phyloP scores from a whole-genome alignment of 2,113 vertebrate genomes.

The Arizona elegans region DNA sequence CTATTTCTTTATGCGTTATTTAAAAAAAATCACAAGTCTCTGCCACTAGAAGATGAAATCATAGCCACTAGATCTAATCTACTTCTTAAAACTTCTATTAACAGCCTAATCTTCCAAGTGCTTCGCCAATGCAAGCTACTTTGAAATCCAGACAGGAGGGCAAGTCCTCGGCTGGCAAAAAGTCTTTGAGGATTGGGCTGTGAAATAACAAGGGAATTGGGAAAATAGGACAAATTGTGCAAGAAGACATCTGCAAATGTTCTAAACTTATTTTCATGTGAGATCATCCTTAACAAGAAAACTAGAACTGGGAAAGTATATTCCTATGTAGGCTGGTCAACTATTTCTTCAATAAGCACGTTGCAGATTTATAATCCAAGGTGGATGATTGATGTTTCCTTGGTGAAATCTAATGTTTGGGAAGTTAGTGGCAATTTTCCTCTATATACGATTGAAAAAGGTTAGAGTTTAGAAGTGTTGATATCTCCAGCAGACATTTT shows the following conservation, averaged over 20 bases:
- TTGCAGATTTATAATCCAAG: not conserved
- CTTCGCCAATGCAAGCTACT: not conserved
- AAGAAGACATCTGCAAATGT: not conserved
- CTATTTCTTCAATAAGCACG: not conserved
- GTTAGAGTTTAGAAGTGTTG: not conserved
- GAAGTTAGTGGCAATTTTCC: not conserved
- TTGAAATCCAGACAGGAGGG: not conserved
- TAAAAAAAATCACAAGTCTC: slow-evolving; percentile 3
- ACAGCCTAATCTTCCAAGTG: slow-evolving; percentile 22
- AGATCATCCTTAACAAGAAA: not conserved
- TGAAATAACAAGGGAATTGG: slow-evolving; percentile 14
- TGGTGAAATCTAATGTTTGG: not conserved
- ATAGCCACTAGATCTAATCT: slow-evolving; percentile 16
- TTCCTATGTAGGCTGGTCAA: no score
- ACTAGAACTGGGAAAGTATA: not conserved
- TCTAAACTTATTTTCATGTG: slow-evolving; percentile 7
- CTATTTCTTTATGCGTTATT: slow-evolving; percentile 17
- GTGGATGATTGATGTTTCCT: not conserved
- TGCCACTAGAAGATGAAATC: slow-evolving; percentile 16
- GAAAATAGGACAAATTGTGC: slow-evolving; percentile 8
- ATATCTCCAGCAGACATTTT: not conserved
- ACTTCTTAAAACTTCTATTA: slow-evolving; percentile 30
- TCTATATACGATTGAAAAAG: not conserved
- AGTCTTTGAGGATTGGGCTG: not conserved
- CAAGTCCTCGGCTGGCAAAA: not conserved